These are phyloP conservation scores for Dasyornis broadbenti DNA, from an alignment of 2,113 vertebrate genomes.

Conservation along the genomic window DNA sequence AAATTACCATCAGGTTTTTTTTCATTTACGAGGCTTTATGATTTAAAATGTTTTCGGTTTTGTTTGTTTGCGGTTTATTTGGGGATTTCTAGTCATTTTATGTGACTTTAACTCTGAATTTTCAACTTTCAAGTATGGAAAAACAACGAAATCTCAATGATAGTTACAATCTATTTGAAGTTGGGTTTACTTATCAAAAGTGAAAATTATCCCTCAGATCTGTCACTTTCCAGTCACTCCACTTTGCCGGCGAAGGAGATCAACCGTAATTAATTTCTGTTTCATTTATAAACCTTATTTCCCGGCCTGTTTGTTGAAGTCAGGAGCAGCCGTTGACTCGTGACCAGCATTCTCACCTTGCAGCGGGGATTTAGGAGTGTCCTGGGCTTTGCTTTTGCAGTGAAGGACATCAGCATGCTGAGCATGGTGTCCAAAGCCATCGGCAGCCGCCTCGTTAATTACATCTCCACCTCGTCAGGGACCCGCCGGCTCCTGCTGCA, in stretches of 20 bases:
- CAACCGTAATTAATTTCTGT: background rate
- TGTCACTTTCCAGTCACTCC: background rate
- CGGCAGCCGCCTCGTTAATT: constrained; percentile 66
- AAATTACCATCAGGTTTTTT: background rate
- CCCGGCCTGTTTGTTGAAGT: background rate
- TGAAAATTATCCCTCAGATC: background rate
- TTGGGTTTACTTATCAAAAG: accelerated
- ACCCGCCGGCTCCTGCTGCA: constrained; percentile 75
- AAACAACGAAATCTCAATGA: background rate
- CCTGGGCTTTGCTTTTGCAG: constrained; percentile 66
- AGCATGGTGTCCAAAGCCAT: constrained; percentile 87
- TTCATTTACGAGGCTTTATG: background rate
- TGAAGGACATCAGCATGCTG: constrained; percentile 82
- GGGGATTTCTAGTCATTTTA: background rate
- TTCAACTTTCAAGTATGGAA: background rate
- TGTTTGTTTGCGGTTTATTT: no score
- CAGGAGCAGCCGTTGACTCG: background rate
- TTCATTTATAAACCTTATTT: background rate
- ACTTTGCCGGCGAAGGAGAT: background rate
- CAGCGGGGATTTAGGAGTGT: background rate
- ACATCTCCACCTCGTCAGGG: constrained; percentile 79
- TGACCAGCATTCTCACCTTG: background rate
- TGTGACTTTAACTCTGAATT: background rate
- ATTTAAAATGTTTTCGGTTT: background rate
- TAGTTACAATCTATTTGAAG: background rate